A percentile compares a stretch with the other conserved stretches of the same genome.
Conservation (phyloP, 2,113 vertebrate species). For the Strix aluco region DNA sequence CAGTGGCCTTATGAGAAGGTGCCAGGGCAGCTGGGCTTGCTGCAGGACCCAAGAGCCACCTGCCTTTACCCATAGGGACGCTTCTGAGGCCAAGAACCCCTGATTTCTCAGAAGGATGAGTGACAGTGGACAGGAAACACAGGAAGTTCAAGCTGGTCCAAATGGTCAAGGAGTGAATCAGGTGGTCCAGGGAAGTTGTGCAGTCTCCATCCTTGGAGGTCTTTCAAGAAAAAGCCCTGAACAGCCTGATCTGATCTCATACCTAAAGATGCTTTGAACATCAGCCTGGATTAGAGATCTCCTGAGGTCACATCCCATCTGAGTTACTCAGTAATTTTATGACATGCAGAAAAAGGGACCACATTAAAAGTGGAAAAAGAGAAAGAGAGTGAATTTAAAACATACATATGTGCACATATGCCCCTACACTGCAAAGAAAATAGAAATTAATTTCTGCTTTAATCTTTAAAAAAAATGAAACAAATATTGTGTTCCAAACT, state of each 20-base stretch:
- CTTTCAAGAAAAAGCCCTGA: neutral
- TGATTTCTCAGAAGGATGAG: neutral
- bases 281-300: neutral
- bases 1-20: neutral
- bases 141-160: neutral
- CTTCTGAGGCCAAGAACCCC: neutral
- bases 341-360: accelerated
- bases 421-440: neutral
- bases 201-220: neutral
- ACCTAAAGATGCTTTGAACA: neutral
- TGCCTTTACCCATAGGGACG: neutral
- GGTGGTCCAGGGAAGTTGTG: neutral
- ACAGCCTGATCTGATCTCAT: neutral
- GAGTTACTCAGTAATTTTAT: neutral
- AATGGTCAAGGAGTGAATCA: neutral
- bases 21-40: neutral
- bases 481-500: neutral
- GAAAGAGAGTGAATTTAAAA: neutral
- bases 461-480: neutral
- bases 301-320: neutral
- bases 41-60: accelerated
- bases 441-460: neutral
- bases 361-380: neutral
- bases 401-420: neutral
- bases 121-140: neutral